Percentiles rank a stretch among this genome's conserved stretches.
phyloP scores from a whole-genome alignment of 1,140 invertebrate species.

The Diorhabda carinulata region DNA sequence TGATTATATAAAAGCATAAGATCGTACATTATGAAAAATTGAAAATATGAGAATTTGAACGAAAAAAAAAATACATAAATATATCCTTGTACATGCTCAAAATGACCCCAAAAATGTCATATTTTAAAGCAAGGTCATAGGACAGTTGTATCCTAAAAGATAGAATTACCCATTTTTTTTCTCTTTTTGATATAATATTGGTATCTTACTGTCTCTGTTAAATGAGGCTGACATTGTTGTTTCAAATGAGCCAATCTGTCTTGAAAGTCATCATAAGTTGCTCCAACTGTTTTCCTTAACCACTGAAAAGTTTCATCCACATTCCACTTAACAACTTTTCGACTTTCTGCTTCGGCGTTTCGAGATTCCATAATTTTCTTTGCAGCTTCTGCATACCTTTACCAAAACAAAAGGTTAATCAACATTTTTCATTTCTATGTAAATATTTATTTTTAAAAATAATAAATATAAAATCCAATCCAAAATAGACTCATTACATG shows the following conservation, averaged over 20 bases:
- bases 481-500: no score
- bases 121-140: no score
- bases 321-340: constrained; percentile 98
- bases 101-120: no score
- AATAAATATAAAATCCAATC: no score
- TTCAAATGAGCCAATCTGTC: constrained; percentile 70
- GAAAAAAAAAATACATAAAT: no score
- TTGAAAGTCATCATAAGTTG: constrained; percentile 94
- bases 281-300: constrained; percentile 89
- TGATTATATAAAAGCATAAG: no score
- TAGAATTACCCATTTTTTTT: no score
- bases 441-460: background rate
- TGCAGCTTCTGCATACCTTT: constrained; percentile 85
- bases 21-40: no score
- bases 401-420: background rate
- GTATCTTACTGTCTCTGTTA: constrained; percentile 73
- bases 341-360: constrained; percentile 85
- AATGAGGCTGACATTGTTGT: constrained; percentile 90
- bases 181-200: background rate
- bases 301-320: constrained; percentile 96
- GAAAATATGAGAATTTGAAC: no score
- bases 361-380: constrained; percentile 95
- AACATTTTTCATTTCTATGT: background rate
- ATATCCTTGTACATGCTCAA: no score
- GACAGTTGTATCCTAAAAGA: no score